Base-by-base conservation (phyloP, 1,140 invertebrate species). In the Calycopis cecrops region DNA sequence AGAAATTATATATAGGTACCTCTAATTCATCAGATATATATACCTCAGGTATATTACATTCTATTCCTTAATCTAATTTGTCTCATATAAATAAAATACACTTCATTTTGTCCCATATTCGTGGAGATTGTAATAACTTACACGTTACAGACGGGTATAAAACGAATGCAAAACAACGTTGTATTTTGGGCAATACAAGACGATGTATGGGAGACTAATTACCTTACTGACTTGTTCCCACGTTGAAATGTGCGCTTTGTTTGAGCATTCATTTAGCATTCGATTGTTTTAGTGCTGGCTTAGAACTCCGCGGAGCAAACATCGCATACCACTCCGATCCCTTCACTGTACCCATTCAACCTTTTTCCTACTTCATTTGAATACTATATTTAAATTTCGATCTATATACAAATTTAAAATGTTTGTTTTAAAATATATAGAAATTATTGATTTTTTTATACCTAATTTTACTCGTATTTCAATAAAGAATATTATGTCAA, bases 201-300 rank as follows among this genome's bases (percentile, higher is more conserved):
- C 2, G 21, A 28, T 28, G 71, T 79, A 72, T 69, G 66, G 71
- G 70, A 63, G 73, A 60, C 67, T 79, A 83, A 83, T 85, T 83
- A 75, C 77, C 71, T 71, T 75, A 76, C 69, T 70, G 70, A 66
- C 67, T 63, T 71, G 73, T 86, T 86, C 83, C 81, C 83, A 86
- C 83, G 83, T 78, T 80, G 74, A 83, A 82, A 75, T 80, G 83
- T 76, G 70, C 71, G 69, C 68, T 68, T 66, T 86, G 83, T 86
- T 86, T 86, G 81, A 65, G 66, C 65, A 73, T 72, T 62, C 78
- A 73, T 76, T 86, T 86, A 86, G 76, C 83, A 78, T 80, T 82
- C 79, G 83, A 86, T 86, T 86, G 81, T 86, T 80, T 86, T 86
- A 85, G 83, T 84, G 83, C 75, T 70, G 73, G 67, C 74, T 69